These are phyloP conservation scores for Propithecus deckenii DNA, from an alignment of 2,797 vertebrate species.

Conservation along the genomic window DNA sequence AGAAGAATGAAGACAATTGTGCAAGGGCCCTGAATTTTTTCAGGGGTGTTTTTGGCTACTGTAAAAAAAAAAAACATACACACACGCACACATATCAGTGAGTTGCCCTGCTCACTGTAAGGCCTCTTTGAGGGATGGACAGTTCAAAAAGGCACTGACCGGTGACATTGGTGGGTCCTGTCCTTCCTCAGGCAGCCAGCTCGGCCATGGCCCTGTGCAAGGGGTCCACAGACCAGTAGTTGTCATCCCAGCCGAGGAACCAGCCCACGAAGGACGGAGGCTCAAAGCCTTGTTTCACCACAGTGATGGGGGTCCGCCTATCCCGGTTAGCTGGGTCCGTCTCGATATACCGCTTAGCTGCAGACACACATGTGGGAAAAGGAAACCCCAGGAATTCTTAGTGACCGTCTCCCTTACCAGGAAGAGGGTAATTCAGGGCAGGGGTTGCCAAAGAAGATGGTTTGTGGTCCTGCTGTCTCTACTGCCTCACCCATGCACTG, in stretches of 20 bases:
- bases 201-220: slow-evolving; percentile 94
- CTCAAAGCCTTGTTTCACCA: slow-evolving; percentile 94
- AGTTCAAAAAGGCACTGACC: slow-evolving; percentile 78
- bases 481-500: background rate
- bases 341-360: slow-evolving; percentile 94
- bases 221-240: slow-evolving; percentile 95
- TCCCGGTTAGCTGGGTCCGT: slow-evolving; percentile 95
- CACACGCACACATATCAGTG: background rate
- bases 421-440: background rate
- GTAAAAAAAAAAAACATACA: slow-evolving; percentile 62
- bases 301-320: slow-evolving; percentile 90
- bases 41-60: slow-evolving; percentile 83
- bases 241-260: slow-evolving; percentile 98
- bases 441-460: accelerated
- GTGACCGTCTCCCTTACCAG: background rate
- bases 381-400: background rate
- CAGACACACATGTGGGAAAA: background rate
- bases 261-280: slow-evolving; percentile 97
- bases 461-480: background rate
- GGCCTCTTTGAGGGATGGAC: slow-evolving; percentile 65
- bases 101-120: background rate
- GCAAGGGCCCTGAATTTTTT: slow-evolving; percentile 75
- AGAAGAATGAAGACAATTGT: slow-evolving; percentile 69
- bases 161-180: background rate
- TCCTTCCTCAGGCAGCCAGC: slow-evolving; percentile 86